Base-by-base conservation (phyloP, 2,113 vertebrate species). In the Scophthalmus maximus region DNA sequence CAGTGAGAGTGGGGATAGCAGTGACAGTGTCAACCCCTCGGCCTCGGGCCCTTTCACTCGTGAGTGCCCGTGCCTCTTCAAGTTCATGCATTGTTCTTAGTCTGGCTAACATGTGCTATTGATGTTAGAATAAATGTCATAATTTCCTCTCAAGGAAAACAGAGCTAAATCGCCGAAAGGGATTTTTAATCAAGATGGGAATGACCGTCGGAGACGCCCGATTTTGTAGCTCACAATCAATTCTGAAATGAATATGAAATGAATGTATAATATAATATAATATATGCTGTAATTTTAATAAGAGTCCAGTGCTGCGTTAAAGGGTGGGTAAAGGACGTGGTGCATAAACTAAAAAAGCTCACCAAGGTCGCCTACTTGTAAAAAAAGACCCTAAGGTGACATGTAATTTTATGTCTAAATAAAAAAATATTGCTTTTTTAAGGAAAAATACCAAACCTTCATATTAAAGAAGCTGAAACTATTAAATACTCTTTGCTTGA, bases 1-100 rank as follows among this genome's bases (percentile, higher is more conserved):
- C 94, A 97, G 97, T 53, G 98, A 99, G 89, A 99, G 98, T 17
- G 97, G 95, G 78, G 96, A 99, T 93, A 99, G 98, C 69, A 96
- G 96, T 29, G 98, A 99, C 91, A 99, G 98, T 53, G 95, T 98
- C 91, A 99, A 98, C 91, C 97, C 97, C 11, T 97, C 98, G 9
- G 95, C 95, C 78, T 96, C 96, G 2, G 94, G 86, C 84, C 95
- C 95, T 87, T 96, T 98, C 87, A 95, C 95, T 51, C 96, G 96
- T 97, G 93, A 96, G 96, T 96, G 71, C n/a, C 52, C 53, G 10
- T 34, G 60, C 65, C 68, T 73, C 75, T 82, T 20, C 64, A 49
- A 56, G 76, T 38, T 44, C 49, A 42, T 44, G 30, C 70, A 25
- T 50, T 27, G 30, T 67, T 53, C 68, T 74, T 22, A 14, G 29